These are phyloP conservation scores for Neogale vison DNA, from an alignment of 2,113 vertebrate species.

Conservation along the genomic window DNA sequence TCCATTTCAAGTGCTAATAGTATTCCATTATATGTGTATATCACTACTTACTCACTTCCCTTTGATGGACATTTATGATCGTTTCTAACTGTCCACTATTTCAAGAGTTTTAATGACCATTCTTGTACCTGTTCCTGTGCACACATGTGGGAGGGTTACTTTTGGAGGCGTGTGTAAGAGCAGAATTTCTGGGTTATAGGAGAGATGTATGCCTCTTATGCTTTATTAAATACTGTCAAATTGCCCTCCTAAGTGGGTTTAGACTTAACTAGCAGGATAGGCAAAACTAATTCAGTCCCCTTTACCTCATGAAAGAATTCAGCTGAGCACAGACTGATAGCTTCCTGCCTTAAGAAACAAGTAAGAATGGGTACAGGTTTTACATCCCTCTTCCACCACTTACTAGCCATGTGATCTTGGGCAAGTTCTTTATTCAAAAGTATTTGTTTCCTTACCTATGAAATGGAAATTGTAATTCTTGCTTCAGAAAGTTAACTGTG, in stretches of 20 bases:
- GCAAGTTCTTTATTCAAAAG: constrained; percentile 51
- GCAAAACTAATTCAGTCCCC: background rate
- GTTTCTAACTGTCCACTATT: constrained; percentile 24
- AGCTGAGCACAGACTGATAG: background rate
- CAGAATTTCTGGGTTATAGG: background rate
- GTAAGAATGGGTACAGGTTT: background rate
- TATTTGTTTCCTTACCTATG: constrained; percentile 24
- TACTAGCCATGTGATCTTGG: background rate
- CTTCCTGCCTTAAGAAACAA: background rate
- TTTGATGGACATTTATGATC: constrained; percentile 9
- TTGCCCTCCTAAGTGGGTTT: constrained; percentile 23
- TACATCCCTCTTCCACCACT: background rate
- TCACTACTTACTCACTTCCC: background rate
- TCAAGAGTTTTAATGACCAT: constrained; percentile 13
- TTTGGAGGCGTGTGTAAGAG: background rate
- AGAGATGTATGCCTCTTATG: background rate
- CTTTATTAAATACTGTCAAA: constrained; percentile 2
- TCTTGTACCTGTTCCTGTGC: background rate
- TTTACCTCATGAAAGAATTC: background rate
- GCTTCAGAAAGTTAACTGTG: constrained; percentile 38
- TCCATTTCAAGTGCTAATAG: constrained; percentile 21
- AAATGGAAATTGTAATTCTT: constrained; percentile 42
- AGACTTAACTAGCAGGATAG: constrained; percentile 14
- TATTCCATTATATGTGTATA: background rate
- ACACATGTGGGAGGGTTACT: background rate